Base-by-base conservation (phyloP, 2,888 invertebrate genomes). In the Mimas tiliae region DNA sequence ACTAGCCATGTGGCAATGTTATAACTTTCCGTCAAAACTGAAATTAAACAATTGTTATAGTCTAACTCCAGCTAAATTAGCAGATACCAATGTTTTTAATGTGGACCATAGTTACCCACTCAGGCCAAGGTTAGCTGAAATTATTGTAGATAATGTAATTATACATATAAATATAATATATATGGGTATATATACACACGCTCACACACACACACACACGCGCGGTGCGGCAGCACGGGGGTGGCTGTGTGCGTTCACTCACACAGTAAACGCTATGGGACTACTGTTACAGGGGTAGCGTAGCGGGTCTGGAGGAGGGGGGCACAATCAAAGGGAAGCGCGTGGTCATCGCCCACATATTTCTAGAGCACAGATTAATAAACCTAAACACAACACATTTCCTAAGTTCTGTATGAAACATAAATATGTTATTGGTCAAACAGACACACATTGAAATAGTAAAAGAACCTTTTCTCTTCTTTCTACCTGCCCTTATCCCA, bases 181-280 rank as follows among this genome's bases (percentile, higher is more conserved):
- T 58, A 38, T 42, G 42, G 38, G 16, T 58, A 19, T 3, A 12
- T 42, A 58, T 42, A 38, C 58, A 42, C 58, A 16, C 58, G 42
- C 58, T 12, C 58, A 42, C 58, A 38, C 58, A 42, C 58, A 16
- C 58, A 58, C 58, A 19, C 58, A 42, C 58, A 16, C 58, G 38
- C 38, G 16, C 16, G 2, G 34, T 12, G 55, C 38, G 55, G 55
- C 11, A 58, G 16, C 16, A 16, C 11, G 55, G 19, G 16, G 38
- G 19, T 16, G 9, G 38, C 16, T 48, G 48, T 48, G 48, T 48
- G 48, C 8, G 48, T 48, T 48, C 48, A 48, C n/a, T 48, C 48
- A 48, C 48, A 48, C 48, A 48, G 48, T 48, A n/a, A 48, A n/a
- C 48, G 16, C 48, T 42, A 27, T 27, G 55, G n/a, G 34, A 27